Conservation (phyloP, 2,888 invertebrate genomes). For the Alsophila aescularia region DNA sequence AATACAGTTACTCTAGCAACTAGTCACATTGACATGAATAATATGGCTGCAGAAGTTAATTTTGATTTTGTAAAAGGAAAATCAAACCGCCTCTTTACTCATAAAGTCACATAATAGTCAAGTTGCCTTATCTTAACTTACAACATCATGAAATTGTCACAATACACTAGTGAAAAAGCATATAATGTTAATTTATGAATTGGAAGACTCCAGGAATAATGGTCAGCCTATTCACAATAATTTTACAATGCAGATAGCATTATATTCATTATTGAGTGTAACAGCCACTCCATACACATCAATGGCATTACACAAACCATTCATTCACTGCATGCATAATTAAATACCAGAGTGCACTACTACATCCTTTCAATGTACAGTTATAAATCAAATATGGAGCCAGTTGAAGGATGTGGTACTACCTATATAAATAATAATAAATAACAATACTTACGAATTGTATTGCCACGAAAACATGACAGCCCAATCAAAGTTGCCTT, state of each 20-base stretch:
- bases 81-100: not conserved
- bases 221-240: constrained; percentile 50
- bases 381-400: constrained; percentile 22
- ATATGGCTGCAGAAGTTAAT: too few relatives aligned
- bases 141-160: not conserved
- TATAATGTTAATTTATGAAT: constrained; percentile 41
- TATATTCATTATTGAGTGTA: constrained; percentile 38
- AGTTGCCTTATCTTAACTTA: constrained; percentile 8
- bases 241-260: constrained; percentile 58
- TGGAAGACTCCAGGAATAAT: constrained; percentile 23
- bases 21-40: too few relatives aligned
- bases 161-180: constrained; percentile 8
- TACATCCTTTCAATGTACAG: constrained; percentile 37
- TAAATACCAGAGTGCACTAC: constrained; percentile 47
- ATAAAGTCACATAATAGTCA: not conserved
- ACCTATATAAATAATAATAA: constrained; percentile 14
- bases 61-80: too few relatives aligned
- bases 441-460: constrained; percentile 1
- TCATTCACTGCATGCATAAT: constrained; percentile 72
- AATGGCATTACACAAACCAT: constrained; percentile 54
- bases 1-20: too few relatives aligned
- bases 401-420: constrained; percentile 24
- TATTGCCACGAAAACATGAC: constrained; percentile 23
- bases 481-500: constrained; percentile 30
- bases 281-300: constrained; percentile 49